phyloP scores from a whole-genome alignment of 2,113 vertebrate species.

The Lutjanus erythropterus region DNA sequence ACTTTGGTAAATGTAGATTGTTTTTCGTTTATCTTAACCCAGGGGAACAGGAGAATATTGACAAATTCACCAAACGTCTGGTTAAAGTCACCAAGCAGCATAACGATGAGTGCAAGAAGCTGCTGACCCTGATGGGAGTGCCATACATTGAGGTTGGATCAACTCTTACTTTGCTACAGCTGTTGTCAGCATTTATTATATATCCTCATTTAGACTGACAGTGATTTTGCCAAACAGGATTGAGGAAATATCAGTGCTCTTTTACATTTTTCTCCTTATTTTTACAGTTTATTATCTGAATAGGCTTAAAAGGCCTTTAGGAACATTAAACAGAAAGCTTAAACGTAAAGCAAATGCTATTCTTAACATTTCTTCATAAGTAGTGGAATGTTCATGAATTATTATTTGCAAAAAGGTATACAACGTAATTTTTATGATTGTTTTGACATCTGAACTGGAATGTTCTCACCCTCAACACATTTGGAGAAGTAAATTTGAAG shows the following conservation, averaged over 20 bases:
- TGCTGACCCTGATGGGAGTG: conserved; percentile 94
- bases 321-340: neutral
- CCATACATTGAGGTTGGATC: conserved; percentile 89
- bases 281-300: neutral
- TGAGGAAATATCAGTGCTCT: neutral
- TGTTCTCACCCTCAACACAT: neutral
- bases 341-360: neutral
- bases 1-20: neutral
- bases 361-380: neutral
- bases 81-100: conserved; percentile 97
- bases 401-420: neutral
- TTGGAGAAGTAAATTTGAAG: neutral
- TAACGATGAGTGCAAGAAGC: conserved; percentile 93
- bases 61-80: conserved; percentile 95
- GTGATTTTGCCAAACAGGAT: neutral
- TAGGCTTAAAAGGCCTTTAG: neutral
- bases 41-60: conserved; percentile 90
- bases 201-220: neutral
- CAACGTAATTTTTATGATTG: neutral
- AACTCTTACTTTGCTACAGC: neutral
- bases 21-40: neutral
- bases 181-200: neutral
- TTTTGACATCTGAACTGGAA: neutral
- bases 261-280: neutral
- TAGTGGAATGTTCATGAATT: neutral